These are phyloP conservation scores for Conus betulinus DNA, from an alignment of 1,140 invertebrate genomes.

Conservation along the genomic window DNA sequence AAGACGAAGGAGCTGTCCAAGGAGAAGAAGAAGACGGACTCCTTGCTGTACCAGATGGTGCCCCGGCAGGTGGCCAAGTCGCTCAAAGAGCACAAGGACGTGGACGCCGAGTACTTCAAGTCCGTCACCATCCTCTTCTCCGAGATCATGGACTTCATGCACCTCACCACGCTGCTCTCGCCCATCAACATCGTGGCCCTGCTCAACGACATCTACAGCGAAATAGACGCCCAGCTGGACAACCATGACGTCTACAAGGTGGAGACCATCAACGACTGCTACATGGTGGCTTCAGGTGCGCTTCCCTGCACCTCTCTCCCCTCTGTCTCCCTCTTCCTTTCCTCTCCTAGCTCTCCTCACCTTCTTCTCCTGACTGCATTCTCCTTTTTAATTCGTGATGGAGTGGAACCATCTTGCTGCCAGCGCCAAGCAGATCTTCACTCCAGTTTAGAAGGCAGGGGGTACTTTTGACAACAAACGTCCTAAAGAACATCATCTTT, in stretches of 20 bases:
- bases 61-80: constrained; percentile 77
- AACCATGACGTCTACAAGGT: constrained; percentile 64
- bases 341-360: no score
- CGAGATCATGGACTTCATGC: constrained; percentile 62
- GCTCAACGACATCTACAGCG: constrained; percentile 50
- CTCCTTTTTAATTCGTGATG: no score
- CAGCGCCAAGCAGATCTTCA: no score
- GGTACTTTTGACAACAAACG: no score
- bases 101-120: constrained; percentile 59
- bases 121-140: constrained; percentile 73
- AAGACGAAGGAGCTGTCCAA: constrained; percentile 67
- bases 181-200: constrained; percentile 53
- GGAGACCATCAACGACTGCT: constrained; percentile 64
- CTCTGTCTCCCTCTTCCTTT: no score
- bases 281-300: constrained; percentile 63
- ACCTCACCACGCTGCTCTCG: constrained; percentile 42
- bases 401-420: no score
- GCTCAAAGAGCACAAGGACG: constrained; percentile 6
- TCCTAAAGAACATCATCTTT: no score
- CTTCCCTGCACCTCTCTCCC: no score
- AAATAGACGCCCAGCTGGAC: constrained; percentile 55
- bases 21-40: constrained; percentile 67
- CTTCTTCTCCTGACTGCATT: no score
- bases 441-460: no score
- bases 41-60: constrained; percentile 76